phyloP scores from a whole-genome alignment of 2,113 vertebrate genomes.

The Tapirus terrestris region DNA sequence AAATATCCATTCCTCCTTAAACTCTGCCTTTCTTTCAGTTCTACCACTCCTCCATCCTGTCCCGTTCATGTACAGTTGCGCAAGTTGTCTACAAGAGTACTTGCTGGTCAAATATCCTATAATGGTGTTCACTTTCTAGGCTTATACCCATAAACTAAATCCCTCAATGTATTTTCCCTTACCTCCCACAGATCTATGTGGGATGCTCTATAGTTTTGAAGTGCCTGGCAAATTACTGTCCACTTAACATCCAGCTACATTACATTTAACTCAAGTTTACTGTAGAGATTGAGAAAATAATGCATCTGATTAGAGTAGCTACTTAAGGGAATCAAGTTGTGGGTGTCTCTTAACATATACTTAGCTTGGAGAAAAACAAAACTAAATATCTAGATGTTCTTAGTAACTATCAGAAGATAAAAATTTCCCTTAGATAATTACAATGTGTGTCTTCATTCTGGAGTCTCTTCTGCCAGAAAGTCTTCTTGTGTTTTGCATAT shows the following conservation, averaged over 20 bases:
- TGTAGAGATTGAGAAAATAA: conserved; percentile 36
- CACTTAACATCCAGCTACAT: conserved; percentile 22
- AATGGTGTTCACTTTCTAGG: background rate
- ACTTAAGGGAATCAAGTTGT: conserved; percentile 55
- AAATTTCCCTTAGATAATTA: background rate
- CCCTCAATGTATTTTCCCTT: background rate
- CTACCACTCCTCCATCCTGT: background rate
- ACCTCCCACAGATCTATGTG: background rate
- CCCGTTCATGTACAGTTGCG: background rate
- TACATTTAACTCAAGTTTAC: conserved; percentile 39
- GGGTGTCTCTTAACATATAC: conserved; percentile 44
- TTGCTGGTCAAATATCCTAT: background rate
- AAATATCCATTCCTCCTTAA: background rate
- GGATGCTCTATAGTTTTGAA: conserved; percentile 33
- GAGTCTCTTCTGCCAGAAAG: background rate
- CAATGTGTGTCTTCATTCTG: background rate
- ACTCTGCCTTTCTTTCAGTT: background rate
- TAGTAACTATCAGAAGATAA: background rate
- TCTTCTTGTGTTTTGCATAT: background rate
- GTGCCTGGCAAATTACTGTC: conserved; percentile 18
- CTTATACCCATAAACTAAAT: background rate
- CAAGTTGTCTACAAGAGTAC: background rate
- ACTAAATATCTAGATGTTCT: background rate
- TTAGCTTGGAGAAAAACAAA: background rate
- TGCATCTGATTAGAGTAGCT: conserved; percentile 31